Evolutionary conservation across 2,888 invertebrate genomes (phyloP).

Genomic region (Acrobeloides nanus): DNA sequence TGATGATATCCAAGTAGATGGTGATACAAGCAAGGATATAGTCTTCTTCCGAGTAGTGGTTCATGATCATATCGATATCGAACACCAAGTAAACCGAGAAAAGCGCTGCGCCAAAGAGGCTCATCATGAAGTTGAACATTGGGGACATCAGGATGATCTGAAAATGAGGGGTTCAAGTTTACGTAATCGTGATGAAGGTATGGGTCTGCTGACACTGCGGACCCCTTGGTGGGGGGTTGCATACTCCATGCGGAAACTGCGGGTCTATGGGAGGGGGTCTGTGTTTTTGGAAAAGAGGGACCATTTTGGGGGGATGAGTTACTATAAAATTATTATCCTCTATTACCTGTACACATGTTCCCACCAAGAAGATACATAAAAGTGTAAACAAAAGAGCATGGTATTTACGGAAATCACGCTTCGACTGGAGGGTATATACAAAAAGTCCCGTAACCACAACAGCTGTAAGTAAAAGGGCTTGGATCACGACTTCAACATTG

Average conservation of each 20-base stretch:
- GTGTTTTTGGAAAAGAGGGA: too few relatives aligned
- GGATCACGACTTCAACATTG: slow-evolving; percentile 68
- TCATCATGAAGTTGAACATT: slow-evolving; percentile 66
- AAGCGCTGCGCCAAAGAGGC: slow-evolving; percentile 66
- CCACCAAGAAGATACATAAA: slow-evolving; percentile 63
- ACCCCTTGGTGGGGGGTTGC: too few relatives aligned
- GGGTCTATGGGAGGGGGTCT: too few relatives aligned
- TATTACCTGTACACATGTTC: slow-evolving; percentile 65
- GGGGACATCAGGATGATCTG: slow-evolving; percentile 71
- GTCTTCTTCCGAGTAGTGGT: slow-evolving; percentile 65
- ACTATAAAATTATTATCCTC: too few relatives aligned
- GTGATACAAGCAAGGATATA: slow-evolving; percentile 79
- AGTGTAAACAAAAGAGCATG: slow-evolving; percentile 57
- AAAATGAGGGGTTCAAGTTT: slow-evolving; percentile 16
- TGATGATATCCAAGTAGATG: slow-evolving; percentile 78
- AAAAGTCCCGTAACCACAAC: slow-evolving; percentile 70
- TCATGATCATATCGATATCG: slow-evolving; percentile 68
- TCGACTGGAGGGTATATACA: slow-evolving; percentile 75
- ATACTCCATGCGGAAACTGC: too few relatives aligned
- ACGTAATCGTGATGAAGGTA: too few relatives aligned
- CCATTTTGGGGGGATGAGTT: too few relatives aligned
- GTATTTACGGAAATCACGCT: slow-evolving; percentile 73
- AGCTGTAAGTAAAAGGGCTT: slow-evolving; percentile 71
- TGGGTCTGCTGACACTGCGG: too few relatives aligned
- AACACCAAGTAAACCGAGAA: slow-evolving; percentile 76